These are phyloP conservation scores for Vulpes ferrilata DNA, from an alignment of 2,113 vertebrate species.

Conservation along the genomic window DNA sequence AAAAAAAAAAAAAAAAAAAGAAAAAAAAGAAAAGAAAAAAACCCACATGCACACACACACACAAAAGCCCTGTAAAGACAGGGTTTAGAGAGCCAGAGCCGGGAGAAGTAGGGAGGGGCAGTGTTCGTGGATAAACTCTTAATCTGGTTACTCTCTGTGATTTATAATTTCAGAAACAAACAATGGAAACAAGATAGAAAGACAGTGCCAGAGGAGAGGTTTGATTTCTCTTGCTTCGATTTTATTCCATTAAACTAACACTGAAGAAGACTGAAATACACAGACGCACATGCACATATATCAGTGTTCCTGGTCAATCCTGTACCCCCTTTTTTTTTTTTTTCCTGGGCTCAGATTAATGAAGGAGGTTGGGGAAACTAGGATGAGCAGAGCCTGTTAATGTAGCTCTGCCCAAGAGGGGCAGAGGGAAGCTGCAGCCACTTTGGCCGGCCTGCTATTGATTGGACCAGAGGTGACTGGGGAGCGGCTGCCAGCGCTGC, in stretches of 20 bases:
- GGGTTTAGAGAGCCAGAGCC: conserved; percentile 62
- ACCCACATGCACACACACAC: conserved; percentile 30
- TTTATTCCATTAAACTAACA: conserved; percentile 69
- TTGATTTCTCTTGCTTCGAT: conserved; percentile 78
- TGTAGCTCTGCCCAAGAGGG: conserved; percentile 76
- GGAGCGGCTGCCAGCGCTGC: conserved; percentile 85
- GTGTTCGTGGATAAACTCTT: conserved; percentile 81
- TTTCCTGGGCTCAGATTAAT: conserved; percentile 85
- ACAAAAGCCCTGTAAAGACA: conserved; percentile 76
- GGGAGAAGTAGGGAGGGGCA: background rate
- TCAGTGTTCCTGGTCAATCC: conserved; percentile 49
- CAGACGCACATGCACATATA: background rate
- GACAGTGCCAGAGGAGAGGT: background rate
- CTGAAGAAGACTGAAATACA: background rate
- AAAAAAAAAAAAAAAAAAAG: conserved; percentile 63
- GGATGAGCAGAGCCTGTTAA: conserved; percentile 78
- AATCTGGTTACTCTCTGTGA: conserved; percentile 79
- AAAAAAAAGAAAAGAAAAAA: background rate
- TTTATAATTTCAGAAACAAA: conserved; percentile 85
- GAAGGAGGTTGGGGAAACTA: conserved; percentile 85
- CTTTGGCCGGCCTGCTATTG: conserved; percentile 83
- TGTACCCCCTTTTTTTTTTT: conserved; percentile 9
- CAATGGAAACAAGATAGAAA: conserved; percentile 68
- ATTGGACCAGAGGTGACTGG: conserved; percentile 79
- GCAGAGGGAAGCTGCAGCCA: conserved; percentile 71